Base-by-base conservation (phyloP, 2,888 invertebrate species). In the Drosophila flavopinicola region DNA sequence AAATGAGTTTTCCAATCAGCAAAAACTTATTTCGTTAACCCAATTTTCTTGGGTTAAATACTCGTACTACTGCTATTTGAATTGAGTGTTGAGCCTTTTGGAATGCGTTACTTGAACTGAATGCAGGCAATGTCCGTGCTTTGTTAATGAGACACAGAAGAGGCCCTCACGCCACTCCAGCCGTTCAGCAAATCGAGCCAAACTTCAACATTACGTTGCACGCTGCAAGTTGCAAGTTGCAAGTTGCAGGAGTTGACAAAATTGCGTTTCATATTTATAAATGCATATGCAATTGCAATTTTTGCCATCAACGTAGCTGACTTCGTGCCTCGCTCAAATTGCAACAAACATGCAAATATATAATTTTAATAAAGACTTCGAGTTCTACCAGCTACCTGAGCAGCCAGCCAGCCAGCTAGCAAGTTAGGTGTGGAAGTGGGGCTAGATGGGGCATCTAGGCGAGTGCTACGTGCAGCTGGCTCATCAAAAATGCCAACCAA, bases 271-370 rank as follows among this genome's bases (percentile, higher is more conserved):
- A 64, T 70, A 85, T 85, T 85, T 85, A 87, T 74, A 87, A 85
- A 87, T 80, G 77, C 83, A 85, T 70, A 82, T 78, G 74, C 73
- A 80, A 67, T 74, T 78, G 65, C 54, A 42, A 64, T 56, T 58
- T 65, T 70, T 75, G 39, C 44, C 44, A 39, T 41, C 39, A 41
- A 45, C 60, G 33, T 66, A 59, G 38, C 70, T 63, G 83, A 38
- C 60, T 71, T 69, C 60, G 66, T 80, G 60, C 61, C 56, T 56
- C 59, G 59, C 65, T 74, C 59, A 78, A 83, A 87, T 87, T 85
- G 75, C 79, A 87, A 73, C 83, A 85, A 83, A 87, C 83, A 83
- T 83, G 82, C 82, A 83, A 83, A 83, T 83, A 83, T 76, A 87
- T 76, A 83, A 87, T 82, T 82, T 87, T 82, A 82, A 83, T 83